These are phyloP conservation scores for Rachycentron canadum DNA, from an alignment of 2,797 vertebrate species.

Conservation along the genomic window DNA sequence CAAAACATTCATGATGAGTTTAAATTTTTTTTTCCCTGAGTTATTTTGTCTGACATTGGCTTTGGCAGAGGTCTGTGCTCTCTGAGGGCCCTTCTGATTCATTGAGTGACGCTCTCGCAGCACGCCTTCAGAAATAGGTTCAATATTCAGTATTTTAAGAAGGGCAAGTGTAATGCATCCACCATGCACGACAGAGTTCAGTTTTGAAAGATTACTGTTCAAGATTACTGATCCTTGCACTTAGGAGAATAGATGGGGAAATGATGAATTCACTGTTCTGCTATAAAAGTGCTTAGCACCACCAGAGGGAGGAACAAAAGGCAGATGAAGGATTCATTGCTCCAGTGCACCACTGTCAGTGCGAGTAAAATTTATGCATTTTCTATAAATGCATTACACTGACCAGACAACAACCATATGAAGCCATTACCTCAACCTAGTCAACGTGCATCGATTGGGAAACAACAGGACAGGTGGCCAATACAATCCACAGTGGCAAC, in stretches of 20 bases:
- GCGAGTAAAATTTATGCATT: constrained; percentile 14
- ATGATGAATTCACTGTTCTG: constrained; percentile 5
- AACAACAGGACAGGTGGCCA: constrained; percentile 16
- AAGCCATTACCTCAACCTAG: constrained; percentile 21
- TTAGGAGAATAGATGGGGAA: neutral
- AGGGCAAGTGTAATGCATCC: neutral
- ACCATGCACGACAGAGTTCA: neutral
- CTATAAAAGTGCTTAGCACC: neutral
- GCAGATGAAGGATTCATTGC: constrained; percentile 22
- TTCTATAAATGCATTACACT: constrained; percentile 31
- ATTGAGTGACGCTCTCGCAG: neutral
- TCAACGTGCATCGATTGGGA: neutral
- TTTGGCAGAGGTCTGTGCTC: no score
- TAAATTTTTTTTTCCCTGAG: neutral
- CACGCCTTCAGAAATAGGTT: neutral
- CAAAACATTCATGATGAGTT: neutral
- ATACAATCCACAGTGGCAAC: constrained; percentile 8
- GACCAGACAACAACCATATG: constrained; percentile 14
- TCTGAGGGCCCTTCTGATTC: neutral
- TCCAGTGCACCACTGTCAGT: constrained; percentile 1
- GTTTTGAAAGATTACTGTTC: constrained; percentile 8
- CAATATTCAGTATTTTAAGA: neutral
- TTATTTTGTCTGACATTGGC: neutral
- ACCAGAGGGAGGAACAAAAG: constrained; percentile 28
- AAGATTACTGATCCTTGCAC: neutral